These are phyloP conservation scores for Apteryx mantelli DNA, from an alignment of 2,113 vertebrate species.

Conservation along the genomic window DNA sequence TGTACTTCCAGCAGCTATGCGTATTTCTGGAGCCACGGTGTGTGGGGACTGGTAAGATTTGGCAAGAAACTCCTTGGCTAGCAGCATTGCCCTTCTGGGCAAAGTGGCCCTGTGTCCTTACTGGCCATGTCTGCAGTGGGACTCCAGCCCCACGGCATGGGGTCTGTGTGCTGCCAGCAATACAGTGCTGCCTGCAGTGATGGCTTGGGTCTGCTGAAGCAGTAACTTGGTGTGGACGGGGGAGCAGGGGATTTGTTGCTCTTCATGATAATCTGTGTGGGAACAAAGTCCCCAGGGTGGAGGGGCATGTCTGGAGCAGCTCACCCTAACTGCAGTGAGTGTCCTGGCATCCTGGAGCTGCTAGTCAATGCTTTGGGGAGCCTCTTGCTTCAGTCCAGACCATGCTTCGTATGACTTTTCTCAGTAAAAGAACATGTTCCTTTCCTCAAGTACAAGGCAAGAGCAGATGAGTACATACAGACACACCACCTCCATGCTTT, in stretches of 20 bases:
- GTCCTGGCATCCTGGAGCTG: not conserved
- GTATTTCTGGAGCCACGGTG: not conserved
- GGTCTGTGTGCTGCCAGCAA: too few relatives aligned
- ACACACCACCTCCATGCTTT: not conserved
- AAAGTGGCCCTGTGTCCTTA: not conserved
- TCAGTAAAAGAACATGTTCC: not conserved
- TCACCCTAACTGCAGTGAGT: too few relatives aligned
- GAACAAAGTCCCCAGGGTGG: too few relatives aligned
- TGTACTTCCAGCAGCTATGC: not conserved
- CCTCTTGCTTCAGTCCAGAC: not conserved
- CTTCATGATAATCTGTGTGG: too few relatives aligned
- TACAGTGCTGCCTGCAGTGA: too few relatives aligned
- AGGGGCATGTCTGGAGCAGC: too few relatives aligned
- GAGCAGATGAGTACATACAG: not conserved
- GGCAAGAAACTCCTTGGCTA: not conserved
- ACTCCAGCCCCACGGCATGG: too few relatives aligned
- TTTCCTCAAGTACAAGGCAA: not conserved
- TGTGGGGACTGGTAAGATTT: not conserved
- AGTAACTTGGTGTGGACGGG: not conserved
- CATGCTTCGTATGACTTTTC: not conserved
- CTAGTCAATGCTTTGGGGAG: fast-evolving
- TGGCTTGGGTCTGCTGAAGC: too few relatives aligned
- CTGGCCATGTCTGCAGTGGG: too few relatives aligned
- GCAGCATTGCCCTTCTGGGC: not conserved
- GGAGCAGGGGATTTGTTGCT: too few relatives aligned